phyloP scores from a whole-genome alignment of 1,140 invertebrate genomes.

The Temnothorax longispinosus region DNA sequence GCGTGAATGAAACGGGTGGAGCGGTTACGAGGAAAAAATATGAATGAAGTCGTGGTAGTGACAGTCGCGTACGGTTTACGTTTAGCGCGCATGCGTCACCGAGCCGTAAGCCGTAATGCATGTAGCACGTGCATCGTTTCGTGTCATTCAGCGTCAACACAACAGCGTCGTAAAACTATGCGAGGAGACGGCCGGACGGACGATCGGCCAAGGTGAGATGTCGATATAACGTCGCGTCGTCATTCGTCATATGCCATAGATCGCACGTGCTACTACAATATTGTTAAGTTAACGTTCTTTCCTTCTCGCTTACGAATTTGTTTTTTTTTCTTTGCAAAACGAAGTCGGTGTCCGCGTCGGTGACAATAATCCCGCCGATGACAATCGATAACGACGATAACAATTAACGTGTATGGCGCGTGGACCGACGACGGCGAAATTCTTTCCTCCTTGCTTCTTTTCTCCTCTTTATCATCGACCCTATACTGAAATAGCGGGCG shows the following conservation, averaged over 20 bases:
- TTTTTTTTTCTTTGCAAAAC: too few species aligned
- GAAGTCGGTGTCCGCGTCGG: too few species aligned
- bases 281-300: too few species aligned
- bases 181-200: not conserved
- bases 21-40: slow-evolving; percentile 73
- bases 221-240: not conserved
- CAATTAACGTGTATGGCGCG: too few species aligned
- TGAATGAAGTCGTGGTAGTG: slow-evolving; percentile 74
- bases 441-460: too few species aligned
- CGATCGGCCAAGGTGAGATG: not conserved
- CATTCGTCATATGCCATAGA: not conserved
- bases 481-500: too few species aligned
- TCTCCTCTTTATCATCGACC: too few species aligned
- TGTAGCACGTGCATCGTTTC: slow-evolving; percentile 70
- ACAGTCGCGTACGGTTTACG: slow-evolving; percentile 67
- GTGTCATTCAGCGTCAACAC: slow-evolving; percentile 69
- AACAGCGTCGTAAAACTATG: slow-evolving; percentile 39
- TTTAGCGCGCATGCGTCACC: slow-evolving; percentile 70
- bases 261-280: not conserved
- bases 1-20: slow-evolving; percentile 73
- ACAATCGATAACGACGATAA: too few species aligned
- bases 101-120: slow-evolving; percentile 48
- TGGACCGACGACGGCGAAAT: too few species aligned
- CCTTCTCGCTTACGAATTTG: too few species aligned
- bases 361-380: too few species aligned